Base-by-base conservation (phyloP, 2,888 invertebrate genomes). In the Pyrrhosoma nymphula region DNA sequence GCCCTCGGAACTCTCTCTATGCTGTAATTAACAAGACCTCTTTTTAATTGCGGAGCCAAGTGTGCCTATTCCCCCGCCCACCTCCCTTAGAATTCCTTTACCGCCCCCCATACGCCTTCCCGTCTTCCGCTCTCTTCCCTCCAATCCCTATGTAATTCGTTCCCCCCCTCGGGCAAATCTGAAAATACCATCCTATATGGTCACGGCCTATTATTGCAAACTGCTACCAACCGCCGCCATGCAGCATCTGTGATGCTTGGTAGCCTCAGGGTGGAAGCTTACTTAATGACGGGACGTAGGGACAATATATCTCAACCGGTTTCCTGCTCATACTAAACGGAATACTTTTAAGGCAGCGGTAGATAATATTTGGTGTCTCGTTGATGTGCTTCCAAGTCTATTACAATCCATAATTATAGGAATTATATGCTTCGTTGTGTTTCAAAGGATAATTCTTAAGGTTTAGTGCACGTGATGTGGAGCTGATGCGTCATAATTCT, bases 301-400 rank as follows among this genome's bases (percentile, higher is more conserved):
- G 35, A 82, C 82, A 82, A 82, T 82, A 82, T 82, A 82, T 82
- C 82, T 82, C 82, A 82, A 82, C 82, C 82, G 82, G 82, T 82
- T 82, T 82, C 82, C 82, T 82, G 82, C 35, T 35, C 26, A 82
- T 26, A 35, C 82, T 35, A 82, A 35, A 82, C 14, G 82, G 82
- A 26, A 82, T 82, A 82, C 82, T 82, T 16, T 82, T 16, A 26
- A 16, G 82, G 82, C 16, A 35, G 35, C 35, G 35, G 82, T 69
- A 26, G 69, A n/a, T 69, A 82, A 82, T 82, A 16, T 82, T 82
- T 82, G 82, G 82, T 30, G 26, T 82, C 82, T 82, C 82, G 82
- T 35, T 82, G 35, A 82, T 35, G 35, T 35, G 10, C 10, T 82
- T 82, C 82, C 47, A 35, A 16, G 35, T 14, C 82, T 1, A 82